Base-by-base conservation (phyloP, 2,888 invertebrate species). In the Ormyrus labotus region DNA sequence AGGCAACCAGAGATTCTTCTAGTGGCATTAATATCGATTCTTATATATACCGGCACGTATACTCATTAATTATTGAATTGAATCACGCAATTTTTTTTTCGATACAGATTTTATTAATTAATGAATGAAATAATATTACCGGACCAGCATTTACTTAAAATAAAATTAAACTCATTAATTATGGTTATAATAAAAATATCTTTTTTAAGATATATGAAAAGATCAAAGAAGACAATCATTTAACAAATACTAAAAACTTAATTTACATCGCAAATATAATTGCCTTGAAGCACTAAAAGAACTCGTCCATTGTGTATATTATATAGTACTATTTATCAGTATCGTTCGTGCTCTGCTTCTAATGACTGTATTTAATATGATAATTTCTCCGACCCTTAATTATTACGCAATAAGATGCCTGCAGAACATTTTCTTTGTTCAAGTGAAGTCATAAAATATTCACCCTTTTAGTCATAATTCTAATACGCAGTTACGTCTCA, bases 331-430 rank as follows among this genome's bases (percentile, higher is more conserved):
- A 57, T 57, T 73, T 58, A 74, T 57, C 53, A 19, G 58, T 58
- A 60, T 74, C 67, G 51, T 74, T 51, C 67, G 50, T n/a, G 13
- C 11, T 6, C 75, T 58, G 67, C 7, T 58, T 61, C 57, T 75
- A 75, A 75, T 75, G 55, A 64, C 63, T 55, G 13, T 19, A 19
- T n/a, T 63, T 64, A 73, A 64, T 73, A 73, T 73, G 58, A 60
- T 75, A 75, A 75, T 68, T 61, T 60, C 67, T 6, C n/a, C 10
- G n/a, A 9, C 75, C 68, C 53, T 60, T 67, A 60, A 60, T 75
- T 75, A 51, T 75, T 57, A n/a, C 51, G 55, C 53, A 57, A 75
- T 75, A 68, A 75, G 67, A 68, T 53, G 60, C 53, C 68, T 53
- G 4, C 53, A 60, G 45, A 47, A 67, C 51, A 34, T 61, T 75